Percentiles rank a stretch among this genome's conserved stretches.
These are phyloP conservation scores for Saccopteryx bilineata DNA, from an alignment of 2,113 vertebrate species.

Conservation along the genomic window DNA sequence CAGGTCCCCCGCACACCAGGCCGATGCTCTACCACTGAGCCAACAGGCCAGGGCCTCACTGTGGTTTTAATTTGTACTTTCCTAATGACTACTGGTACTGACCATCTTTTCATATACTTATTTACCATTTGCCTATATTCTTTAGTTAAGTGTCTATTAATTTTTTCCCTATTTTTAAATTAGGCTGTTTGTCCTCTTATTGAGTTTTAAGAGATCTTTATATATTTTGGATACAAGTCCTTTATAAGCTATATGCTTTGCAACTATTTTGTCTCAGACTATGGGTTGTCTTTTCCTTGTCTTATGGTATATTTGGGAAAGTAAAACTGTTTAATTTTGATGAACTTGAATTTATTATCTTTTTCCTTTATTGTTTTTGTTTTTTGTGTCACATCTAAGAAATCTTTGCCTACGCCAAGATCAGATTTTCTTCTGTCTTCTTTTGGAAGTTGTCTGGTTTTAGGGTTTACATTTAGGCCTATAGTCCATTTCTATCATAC, in stretches of 20 bases:
- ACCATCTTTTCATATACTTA: neutral
- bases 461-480: neutral
- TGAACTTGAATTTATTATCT: slow-evolving; percentile 24
- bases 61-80: slow-evolving; percentile 16
- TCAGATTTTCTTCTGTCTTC: neutral
- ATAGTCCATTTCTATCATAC: neutral
- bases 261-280: neutral
- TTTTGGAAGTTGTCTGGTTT: slow-evolving; percentile 21
- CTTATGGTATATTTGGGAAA: slow-evolving; percentile 21
- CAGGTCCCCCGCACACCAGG: too few relatives aligned
- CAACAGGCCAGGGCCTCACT: too few relatives aligned
- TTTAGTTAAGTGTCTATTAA: neutral
- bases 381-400: slow-evolving; percentile 14
- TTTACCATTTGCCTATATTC: neutral
- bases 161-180: slow-evolving; percentile 15
- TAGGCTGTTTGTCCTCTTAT: neutral
- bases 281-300: slow-evolving; percentile 37
- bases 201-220: slow-evolving; percentile 37
- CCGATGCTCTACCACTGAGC: too few relatives aligned
- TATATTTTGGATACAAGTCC: neutral
- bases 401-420: slow-evolving; percentile 16
- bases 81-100: neutral
- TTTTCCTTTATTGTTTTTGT: neutral
- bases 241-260: slow-evolving; percentile 6
- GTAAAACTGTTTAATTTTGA: slow-evolving; percentile 51